phyloP scores from a whole-genome alignment of 2,113 vertebrate species.

The Sylvia atricapilla region DNA sequence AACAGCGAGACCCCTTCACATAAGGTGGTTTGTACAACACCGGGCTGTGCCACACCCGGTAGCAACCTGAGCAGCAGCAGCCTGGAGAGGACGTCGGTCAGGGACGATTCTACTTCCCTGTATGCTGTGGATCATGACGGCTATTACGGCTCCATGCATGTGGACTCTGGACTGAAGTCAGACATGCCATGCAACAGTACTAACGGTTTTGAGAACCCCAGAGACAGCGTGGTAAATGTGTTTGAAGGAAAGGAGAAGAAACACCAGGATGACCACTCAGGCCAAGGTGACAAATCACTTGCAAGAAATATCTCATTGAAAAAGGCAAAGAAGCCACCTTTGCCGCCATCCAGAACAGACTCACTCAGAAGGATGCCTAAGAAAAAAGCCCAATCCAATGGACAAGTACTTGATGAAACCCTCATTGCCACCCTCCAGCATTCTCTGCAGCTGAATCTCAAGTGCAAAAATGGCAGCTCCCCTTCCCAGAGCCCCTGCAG shows the following conservation, averaged over 20 bases:
- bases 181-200: slow-evolving; percentile 63
- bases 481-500: slow-evolving; percentile 93
- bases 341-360: slow-evolving; percentile 90
- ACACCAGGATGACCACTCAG: slow-evolving; percentile 69
- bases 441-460: slow-evolving; percentile 86
- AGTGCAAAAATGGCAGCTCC: slow-evolving; percentile 80
- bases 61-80: slow-evolving; percentile 86
- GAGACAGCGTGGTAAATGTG: slow-evolving; percentile 81
- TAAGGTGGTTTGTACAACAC: slow-evolving; percentile 68
- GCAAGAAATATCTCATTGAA: slow-evolving; percentile 90
- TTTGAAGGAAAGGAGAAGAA: slow-evolving; percentile 81
- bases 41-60: slow-evolving; percentile 81
- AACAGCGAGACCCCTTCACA: slow-evolving; percentile 67
- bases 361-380: slow-evolving; percentile 85
- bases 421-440: slow-evolving; percentile 92
- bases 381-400: slow-evolving; percentile 75
- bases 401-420: slow-evolving; percentile 84
- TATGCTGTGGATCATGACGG: slow-evolving; percentile 86
- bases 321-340: slow-evolving; percentile 91
- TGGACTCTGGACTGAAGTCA: slow-evolving; percentile 77
- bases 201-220: slow-evolving; percentile 76
- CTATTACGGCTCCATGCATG: slow-evolving; percentile 80
- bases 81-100: slow-evolving; percentile 79
- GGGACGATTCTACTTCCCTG: slow-evolving; percentile 82
- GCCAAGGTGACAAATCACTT: slow-evolving; percentile 81